A percentile compares a stretch with the other conserved stretches of the same genome.
phyloP scores from a whole-genome alignment of 2,113 vertebrate genomes.

The Pelvicachromis taeniatus region DNA sequence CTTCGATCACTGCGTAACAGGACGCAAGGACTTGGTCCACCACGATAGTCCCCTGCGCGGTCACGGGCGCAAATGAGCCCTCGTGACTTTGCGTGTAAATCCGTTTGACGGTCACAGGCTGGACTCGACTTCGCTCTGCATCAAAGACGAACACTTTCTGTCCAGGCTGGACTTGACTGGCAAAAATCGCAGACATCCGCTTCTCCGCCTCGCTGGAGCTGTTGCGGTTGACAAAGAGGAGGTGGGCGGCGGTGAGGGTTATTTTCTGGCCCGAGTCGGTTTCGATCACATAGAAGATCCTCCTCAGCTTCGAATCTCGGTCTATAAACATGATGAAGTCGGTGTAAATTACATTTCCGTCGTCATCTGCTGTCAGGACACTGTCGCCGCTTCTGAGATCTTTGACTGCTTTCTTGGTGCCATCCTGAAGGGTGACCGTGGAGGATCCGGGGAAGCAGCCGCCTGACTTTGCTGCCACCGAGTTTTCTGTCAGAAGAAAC shows the following conservation, averaged over 20 bases:
- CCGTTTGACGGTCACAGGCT: slow-evolving; percentile 77
- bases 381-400: slow-evolving; percentile 83
- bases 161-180: slow-evolving; percentile 82
- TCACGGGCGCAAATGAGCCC: slow-evolving; percentile 89
- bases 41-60: slow-evolving; percentile 87
- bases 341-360: slow-evolving; percentile 82
- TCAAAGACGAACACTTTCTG: slow-evolving; percentile 81
- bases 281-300: slow-evolving; percentile 89
- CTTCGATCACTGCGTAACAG: slow-evolving; percentile 91
- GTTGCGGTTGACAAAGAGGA: slow-evolving; percentile 78
- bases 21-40: slow-evolving; percentile 89
- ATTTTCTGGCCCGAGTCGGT: slow-evolving; percentile 77
- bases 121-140: slow-evolving; percentile 53
- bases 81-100: slow-evolving; percentile 81
- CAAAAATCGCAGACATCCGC: slow-evolving; percentile 68
- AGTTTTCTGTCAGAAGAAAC: slow-evolving; percentile 83
- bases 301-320: slow-evolving; percentile 74
- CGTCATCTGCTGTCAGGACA: slow-evolving; percentile 81
- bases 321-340: slow-evolving; percentile 95
- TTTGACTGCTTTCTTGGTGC: slow-evolving; percentile 80
- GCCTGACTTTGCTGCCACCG: slow-evolving; percentile 92
- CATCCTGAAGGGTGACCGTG: slow-evolving; percentile 81
- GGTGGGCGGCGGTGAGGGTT: slow-evolving; percentile 88
- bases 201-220: slow-evolving; percentile 5
- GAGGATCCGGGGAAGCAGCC: slow-evolving; percentile 93